A percentile compares a stretch with the other conserved stretches of the same genome.
Conservation (phyloP, 2,888 invertebrate species). For the Lasioglossum pauxillum region DNA sequence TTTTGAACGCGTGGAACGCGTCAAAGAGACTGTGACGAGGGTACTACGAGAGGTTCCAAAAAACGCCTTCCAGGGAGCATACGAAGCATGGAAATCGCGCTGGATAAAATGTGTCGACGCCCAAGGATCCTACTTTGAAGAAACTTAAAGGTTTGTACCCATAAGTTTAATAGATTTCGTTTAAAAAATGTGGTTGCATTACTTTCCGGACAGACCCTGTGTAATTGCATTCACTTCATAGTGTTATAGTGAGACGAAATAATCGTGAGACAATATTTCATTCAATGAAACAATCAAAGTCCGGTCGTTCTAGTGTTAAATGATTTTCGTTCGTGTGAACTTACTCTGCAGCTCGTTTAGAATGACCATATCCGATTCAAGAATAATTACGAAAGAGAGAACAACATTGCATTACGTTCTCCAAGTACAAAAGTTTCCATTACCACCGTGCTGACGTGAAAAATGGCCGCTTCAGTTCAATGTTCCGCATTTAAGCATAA, state of each 20-base stretch:
- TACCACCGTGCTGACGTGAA: background rate
- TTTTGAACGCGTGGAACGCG: too few species aligned
- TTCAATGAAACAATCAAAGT: background rate
- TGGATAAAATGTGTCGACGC: too few species aligned
- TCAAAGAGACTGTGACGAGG: too few species aligned
- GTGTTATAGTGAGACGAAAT: background rate
- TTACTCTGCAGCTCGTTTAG: background rate
- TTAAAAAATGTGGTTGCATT: too few species aligned
- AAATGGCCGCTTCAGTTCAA: constrained; percentile 34
- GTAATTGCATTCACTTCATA: background rate
- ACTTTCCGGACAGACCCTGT: too few species aligned
- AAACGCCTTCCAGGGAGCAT: too few species aligned
- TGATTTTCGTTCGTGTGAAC: background rate
- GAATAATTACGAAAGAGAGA: background rate
- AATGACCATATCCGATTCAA: background rate
- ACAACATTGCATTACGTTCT: background rate
- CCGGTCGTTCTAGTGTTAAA: background rate
- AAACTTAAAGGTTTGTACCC: too few species aligned
- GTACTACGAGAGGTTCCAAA: too few species aligned
- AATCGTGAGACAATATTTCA: background rate
- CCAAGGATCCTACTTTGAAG: too few species aligned
- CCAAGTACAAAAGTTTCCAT: background rate
- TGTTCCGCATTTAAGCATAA: constrained; percentile 24
- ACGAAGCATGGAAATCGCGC: too few species aligned
- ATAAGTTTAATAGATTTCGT: too few species aligned